phyloP scores from a whole-genome alignment of 2,888 invertebrate species.

The Pharmacophagus antenor region DNA sequence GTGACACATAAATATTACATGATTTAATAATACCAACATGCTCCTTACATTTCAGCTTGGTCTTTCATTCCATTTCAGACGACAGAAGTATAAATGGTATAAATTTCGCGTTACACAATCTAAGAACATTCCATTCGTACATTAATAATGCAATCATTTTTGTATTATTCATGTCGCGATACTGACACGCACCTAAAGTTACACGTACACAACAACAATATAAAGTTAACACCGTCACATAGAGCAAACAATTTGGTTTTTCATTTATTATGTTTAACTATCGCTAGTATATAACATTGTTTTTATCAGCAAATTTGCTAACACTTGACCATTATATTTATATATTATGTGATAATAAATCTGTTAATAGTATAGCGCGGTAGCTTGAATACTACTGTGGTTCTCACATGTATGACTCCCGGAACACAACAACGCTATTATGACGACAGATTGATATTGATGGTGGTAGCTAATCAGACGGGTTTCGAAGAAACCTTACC shows the following conservation, averaged over 20 bases:
- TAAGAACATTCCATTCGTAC: conserved; percentile 30
- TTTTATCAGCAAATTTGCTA: too few relatives aligned
- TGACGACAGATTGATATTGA: too few relatives aligned
- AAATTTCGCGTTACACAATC: conserved; percentile 26
- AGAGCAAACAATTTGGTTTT: neutral
- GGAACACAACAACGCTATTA: too few relatives aligned
- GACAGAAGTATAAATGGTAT: conserved; percentile 25
- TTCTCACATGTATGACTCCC: too few relatives aligned
- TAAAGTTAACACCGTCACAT: neutral
- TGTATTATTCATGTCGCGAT: conserved; percentile 27
- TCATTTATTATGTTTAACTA: neutral
- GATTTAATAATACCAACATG: conserved; percentile 43
- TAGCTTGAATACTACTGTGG: too few relatives aligned
- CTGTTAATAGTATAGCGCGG: too few relatives aligned
- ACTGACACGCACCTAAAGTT: conserved; percentile 18
- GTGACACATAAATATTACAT: conserved; percentile 38
- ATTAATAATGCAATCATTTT: conserved; percentile 31
- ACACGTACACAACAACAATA: conserved; percentile 5
- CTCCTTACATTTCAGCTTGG: conserved; percentile 38
- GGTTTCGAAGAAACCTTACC: too few relatives aligned
- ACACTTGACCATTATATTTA: too few relatives aligned
- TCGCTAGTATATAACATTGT: too few relatives aligned
- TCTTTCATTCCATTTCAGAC: conserved; percentile 34
- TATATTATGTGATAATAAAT: too few relatives aligned
- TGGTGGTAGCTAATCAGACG: too few relatives aligned